Conservation (phyloP, 2,888 invertebrate genomes). For the Caenorhabditis parvicauda region DNA sequence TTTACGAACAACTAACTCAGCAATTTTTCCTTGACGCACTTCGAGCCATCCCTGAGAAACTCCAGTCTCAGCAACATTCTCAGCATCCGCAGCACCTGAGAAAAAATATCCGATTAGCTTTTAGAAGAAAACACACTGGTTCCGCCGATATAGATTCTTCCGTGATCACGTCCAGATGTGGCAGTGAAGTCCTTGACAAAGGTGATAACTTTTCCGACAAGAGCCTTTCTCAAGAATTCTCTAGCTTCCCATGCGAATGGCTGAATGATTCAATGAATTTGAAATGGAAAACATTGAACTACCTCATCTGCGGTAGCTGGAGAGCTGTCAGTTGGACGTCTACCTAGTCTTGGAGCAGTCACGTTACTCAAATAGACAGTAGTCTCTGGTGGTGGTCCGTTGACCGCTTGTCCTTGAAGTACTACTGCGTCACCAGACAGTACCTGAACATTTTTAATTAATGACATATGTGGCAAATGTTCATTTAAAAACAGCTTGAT, state of each 20-base stretch:
- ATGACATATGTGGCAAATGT: not conserved
- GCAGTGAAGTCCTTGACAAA: constrained; percentile 80
- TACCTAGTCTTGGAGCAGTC: constrained; percentile 84
- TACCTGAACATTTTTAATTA: constrained; percentile 78
- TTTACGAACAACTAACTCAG: constrained; percentile 41
- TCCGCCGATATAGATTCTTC: constrained; percentile 64
- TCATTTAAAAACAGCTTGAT: not conserved
- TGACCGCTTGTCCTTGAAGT: constrained; percentile 77
- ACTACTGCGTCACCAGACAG: constrained; percentile 93
- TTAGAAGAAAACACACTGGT: constrained; percentile 28
- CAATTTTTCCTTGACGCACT: constrained; percentile 68
- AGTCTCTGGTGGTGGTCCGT: constrained; percentile 79
- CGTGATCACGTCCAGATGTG: constrained; percentile 83
- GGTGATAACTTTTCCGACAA: constrained; percentile 76
- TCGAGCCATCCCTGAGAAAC: constrained; percentile 85
- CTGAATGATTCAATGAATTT: constrained; percentile 65
- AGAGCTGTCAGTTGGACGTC: constrained; percentile 71
- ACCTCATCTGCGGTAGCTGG: constrained; percentile 56
- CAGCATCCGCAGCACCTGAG: constrained; percentile 69
- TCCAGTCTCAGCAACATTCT: constrained; percentile 83
- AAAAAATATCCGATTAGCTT: not conserved
- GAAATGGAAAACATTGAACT: too few species aligned
- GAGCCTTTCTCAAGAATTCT: constrained; percentile 85
- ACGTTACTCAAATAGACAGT: constrained; percentile 86
- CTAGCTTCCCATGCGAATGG: constrained; percentile 96